Evolutionary conservation across 1,140 invertebrate species (phyloP), one percentile per base, ranked within the genome.

Genomic region (Cherax destructor): DNA sequence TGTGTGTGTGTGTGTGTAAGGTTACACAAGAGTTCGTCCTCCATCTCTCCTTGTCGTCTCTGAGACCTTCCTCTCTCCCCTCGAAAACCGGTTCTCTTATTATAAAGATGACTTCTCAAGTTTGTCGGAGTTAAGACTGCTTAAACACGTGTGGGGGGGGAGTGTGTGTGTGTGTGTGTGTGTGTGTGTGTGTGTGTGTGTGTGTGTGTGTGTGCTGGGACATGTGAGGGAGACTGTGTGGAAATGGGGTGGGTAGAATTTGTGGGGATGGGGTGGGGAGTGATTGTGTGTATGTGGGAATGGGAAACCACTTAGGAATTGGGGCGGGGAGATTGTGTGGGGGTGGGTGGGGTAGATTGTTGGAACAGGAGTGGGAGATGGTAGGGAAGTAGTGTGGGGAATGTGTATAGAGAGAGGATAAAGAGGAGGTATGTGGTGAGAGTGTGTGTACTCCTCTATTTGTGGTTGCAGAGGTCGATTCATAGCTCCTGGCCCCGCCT

Each of bases 71-170:
- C n/a, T 74, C 69, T 9, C 69, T 74, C 69, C 69, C 16, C 61
- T 74, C 69, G n/a, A 74, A 74, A 74, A 74, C 69, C 69, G 69
- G 69, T 74, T 74, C 69, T 74, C 13, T 74, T 13, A 74, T 74
- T 74, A 74, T 74, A 21, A 74, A 30, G 69, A 74, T 74, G 69
- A 74, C 69, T 74, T 13, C 69, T 30, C 21, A n/a, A 11, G 69
- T 24, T 74, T 74, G 69, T 74, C 21, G 24, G 69, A 74, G 69
- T 74, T 74, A 74, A 74, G 69, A 74, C n/a, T 74, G 69, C 69
- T 74, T 74, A 74, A 74, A 13, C 69, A 74, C 69, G 24, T 74
- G 69, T 74, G 69, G 69, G 6, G 69, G 21, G 24, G 21, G 69
- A 6, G n/a, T n/a, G n/a, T 72, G 69, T 65, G 61, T 65, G 69